These are phyloP conservation scores for Dicrostonyx torquatus DNA, from an alignment of 2,797 vertebrate genomes.

Conservation along the genomic window DNA sequence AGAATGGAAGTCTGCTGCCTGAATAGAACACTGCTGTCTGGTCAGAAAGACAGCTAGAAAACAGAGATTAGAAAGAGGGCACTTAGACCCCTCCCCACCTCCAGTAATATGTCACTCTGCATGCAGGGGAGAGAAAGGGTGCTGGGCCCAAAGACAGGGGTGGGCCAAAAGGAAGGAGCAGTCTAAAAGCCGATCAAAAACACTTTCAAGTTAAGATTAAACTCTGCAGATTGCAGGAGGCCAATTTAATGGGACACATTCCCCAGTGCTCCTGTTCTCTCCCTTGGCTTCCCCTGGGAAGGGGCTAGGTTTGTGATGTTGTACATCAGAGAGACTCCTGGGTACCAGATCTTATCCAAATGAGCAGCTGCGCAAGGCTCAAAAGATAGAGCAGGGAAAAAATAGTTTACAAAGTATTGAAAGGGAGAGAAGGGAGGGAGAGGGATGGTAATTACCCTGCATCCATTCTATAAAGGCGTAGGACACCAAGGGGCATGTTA, in stretches of 20 bases:
- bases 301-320: slow-evolving; percentile 68
- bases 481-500: not conserved
- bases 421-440: slow-evolving; percentile 44
- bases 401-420: slow-evolving; percentile 70
- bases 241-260: slow-evolving; percentile 77
- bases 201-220: slow-evolving; percentile 82
- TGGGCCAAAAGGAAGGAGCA: not conserved
- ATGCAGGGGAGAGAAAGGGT: slow-evolving; percentile 30
- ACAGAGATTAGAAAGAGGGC: slow-evolving; percentile 50
- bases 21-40: slow-evolving; percentile 59
- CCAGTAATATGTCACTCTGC: not conserved
- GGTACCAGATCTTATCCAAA: slow-evolving; percentile 73
- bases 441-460: slow-evolving; percentile 62
- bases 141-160: slow-evolving; percentile 61
- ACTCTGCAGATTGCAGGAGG: slow-evolving; percentile 75
- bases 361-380: slow-evolving; percentile 61
- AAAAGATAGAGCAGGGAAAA: slow-evolving; percentile 30
- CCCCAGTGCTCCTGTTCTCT: slow-evolving; percentile 58
- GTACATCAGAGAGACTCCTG: slow-evolving; percentile 69
- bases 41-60: slow-evolving; percentile 67
- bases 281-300: slow-evolving; percentile 68
- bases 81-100: not conserved
- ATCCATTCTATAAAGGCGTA: not conserved
- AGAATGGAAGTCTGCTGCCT: slow-evolving; percentile 54
- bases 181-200: slow-evolving; percentile 78